Percentiles rank a stretch among this genome's conserved stretches.
Conservation (phyloP, 2,888 invertebrate species). For the Strigamia maritima region DNA sequence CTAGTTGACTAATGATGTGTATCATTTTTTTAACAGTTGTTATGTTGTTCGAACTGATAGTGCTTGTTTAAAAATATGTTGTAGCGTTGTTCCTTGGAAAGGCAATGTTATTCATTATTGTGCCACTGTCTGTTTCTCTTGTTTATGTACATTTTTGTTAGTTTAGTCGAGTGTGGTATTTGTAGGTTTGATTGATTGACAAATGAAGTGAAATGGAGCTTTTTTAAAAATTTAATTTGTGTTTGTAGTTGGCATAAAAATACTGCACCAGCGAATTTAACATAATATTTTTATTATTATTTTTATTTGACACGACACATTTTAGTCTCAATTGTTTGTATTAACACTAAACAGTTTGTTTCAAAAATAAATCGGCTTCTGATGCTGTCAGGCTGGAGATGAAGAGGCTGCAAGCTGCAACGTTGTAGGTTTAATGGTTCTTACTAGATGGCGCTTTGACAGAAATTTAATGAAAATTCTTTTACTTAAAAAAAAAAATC, state of each 20-base stretch:
- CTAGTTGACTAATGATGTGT: background rate
- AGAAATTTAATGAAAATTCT: too few relatives aligned
- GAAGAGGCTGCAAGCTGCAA: too few relatives aligned
- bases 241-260: constrained; percentile 13
- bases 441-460: too few relatives aligned
- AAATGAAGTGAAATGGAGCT: constrained; percentile 27
- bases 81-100: constrained; percentile 19
- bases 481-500: too few relatives aligned
- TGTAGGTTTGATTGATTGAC: constrained; percentile 24
- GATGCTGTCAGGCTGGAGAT: background rate
- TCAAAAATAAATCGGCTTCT: background rate
- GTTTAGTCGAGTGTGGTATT: constrained; percentile 28
- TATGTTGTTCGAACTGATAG: constrained; percentile 17
- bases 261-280: background rate
- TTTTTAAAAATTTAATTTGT: constrained; percentile 6
- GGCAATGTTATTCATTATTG: constrained; percentile 27
- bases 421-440: too few relatives aligned
- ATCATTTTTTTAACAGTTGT: background rate
- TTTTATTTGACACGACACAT: background rate
- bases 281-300: background rate
- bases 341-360: background rate
- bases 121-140: constrained; percentile 20
- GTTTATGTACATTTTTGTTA: constrained; percentile 24
- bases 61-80: constrained; percentile 16
- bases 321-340: background rate